phyloP scores from a whole-genome alignment of 2,888 invertebrate species.

The Lasioglossum vierecki region DNA sequence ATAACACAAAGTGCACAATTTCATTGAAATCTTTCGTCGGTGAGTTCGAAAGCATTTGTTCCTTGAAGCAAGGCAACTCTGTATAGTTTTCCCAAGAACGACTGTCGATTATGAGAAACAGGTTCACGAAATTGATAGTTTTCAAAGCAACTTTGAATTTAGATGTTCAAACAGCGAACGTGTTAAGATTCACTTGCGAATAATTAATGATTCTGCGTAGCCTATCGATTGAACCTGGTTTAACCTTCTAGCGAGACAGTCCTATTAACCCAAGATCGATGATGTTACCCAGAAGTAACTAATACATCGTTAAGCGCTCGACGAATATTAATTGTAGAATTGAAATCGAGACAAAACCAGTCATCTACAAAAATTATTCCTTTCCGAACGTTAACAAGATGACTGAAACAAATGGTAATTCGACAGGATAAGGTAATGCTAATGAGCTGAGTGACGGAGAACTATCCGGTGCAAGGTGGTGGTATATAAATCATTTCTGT shows the following conservation, averaged over 20 bases:
- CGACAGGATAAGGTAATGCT: not conserved
- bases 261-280: slow-evolving; percentile 11
- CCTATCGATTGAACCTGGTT: slow-evolving; percentile 4
- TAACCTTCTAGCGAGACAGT: slow-evolving; percentile 1
- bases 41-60: too few relatives aligned
- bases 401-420: not conserved
- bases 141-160: not conserved
- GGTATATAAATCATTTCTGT: not conserved
- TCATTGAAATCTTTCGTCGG: not conserved
- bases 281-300: slow-evolving; percentile 1
- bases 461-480: not conserved
- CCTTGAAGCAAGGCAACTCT: not conserved
- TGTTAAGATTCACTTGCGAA: slow-evolving; percentile 1
- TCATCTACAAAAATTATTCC: not conserved
- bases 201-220: not conserved
- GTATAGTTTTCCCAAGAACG: not conserved
- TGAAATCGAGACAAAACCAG: not conserved
- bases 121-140: not conserved
- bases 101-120: not conserved
- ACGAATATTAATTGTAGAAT: slow-evolving; percentile 1
- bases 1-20: not conserved
- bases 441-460: not conserved
- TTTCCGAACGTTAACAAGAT: not conserved
- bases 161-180: not conserved
- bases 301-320: not conserved